Percentiles rank a stretch among this genome's conserved stretches.
Conservation (phyloP, 2,888 invertebrate species). For the Aphodius sticticus region DNA sequence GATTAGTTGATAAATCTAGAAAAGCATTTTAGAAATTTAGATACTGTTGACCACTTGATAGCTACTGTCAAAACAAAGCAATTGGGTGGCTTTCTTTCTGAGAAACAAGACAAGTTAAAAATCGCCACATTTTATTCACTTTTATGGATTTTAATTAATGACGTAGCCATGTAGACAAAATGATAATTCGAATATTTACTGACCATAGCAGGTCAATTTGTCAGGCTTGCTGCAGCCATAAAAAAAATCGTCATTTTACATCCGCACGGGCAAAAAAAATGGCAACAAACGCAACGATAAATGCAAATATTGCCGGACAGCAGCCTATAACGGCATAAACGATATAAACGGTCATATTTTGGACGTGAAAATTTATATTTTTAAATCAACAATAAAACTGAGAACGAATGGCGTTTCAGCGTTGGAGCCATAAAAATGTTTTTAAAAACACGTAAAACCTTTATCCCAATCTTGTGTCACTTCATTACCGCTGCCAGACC, state of each 20-base stretch:
- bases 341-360: conserved; percentile 8
- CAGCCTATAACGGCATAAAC: conserved; percentile 11
- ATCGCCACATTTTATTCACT: too few species aligned
- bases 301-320: conserved; percentile 7
- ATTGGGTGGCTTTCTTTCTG: too few species aligned
- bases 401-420: conserved; percentile 18
- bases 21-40: too few species aligned
- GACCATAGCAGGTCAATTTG: too few species aligned
- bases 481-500: neutral
- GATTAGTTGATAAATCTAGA: too few species aligned
- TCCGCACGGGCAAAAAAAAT: neutral
- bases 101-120: too few species aligned
- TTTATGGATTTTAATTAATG: too few species aligned
- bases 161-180: too few species aligned
- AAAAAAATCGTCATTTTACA: neutral
- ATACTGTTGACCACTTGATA: too few species aligned
- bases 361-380: neutral
- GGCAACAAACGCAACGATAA: conserved; percentile 6
- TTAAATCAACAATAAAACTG: conserved; percentile 16
- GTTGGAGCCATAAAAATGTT: conserved; percentile 20
- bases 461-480: neutral
- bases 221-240: too few species aligned
- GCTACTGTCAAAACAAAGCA: too few species aligned
- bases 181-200: too few species aligned
- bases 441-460: conserved; percentile 23